Evolutionary conservation across 1,140 invertebrate species (phyloP).

Genomic region (Meteorus sp.): DNA sequence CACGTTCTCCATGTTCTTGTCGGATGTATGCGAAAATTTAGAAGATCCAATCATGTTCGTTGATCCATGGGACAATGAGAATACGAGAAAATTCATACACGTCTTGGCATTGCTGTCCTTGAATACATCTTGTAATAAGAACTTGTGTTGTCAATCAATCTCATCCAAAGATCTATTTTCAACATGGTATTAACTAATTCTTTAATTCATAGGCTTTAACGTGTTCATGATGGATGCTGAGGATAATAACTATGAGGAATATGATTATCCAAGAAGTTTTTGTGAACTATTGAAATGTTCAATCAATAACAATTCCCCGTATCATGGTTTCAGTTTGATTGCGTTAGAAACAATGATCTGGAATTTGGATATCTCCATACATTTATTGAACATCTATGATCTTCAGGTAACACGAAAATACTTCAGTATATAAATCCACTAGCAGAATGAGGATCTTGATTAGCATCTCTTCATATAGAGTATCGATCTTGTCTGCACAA

Average conservation of each 20-base stretch:
- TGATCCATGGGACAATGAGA: slow-evolving; percentile 48
- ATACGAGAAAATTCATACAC: slow-evolving; percentile 46
- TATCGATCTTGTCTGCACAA: not conserved
- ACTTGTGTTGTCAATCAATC: too few relatives aligned
- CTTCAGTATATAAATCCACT: too few relatives aligned
- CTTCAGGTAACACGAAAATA: slow-evolving; percentile 55
- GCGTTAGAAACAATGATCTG: slow-evolving; percentile 46
- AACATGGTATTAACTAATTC: not conserved
- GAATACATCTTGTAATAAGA: slow-evolving; percentile 50
- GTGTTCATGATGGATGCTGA: slow-evolving; percentile 41
- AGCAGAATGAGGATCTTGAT: too few relatives aligned
- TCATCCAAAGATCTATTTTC: not conserved
- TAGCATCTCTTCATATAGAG: not conserved
- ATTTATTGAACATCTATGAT: slow-evolving; percentile 42
- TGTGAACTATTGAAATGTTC: slow-evolving; percentile 44
- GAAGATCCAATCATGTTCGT: slow-evolving; percentile 44
- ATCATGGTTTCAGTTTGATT: slow-evolving; percentile 49
- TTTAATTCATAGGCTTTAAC: slow-evolving; percentile 43
- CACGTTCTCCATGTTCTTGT: slow-evolving; percentile 47
- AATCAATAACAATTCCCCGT: slow-evolving; percentile 41
- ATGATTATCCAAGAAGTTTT: slow-evolving; percentile 43
- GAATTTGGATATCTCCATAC: slow-evolving; percentile 51
- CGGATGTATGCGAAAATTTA: slow-evolving; percentile 41
- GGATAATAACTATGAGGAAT: slow-evolving; percentile 37
- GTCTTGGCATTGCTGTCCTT: slow-evolving; percentile 48